These are phyloP conservation scores for Drosophila ogumai DNA, from an alignment of 1,140 invertebrate species.

Conservation along the genomic window DNA sequence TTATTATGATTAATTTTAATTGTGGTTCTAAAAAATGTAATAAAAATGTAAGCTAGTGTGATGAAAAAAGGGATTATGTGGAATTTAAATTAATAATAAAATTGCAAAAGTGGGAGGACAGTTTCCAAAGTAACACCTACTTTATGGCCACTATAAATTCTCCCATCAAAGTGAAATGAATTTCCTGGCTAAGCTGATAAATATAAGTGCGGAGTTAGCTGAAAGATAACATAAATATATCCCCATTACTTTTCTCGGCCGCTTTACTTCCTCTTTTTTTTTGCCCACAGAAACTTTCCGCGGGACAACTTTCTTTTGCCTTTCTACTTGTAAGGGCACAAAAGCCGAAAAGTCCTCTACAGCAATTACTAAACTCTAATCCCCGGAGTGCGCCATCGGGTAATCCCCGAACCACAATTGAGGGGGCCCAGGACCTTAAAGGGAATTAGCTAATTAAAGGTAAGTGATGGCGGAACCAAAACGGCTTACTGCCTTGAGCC, in stretches of 20 bases:
- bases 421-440: slow-evolving; percentile 25
- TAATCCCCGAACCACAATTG: slow-evolving; percentile 45
- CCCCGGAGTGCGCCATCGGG: slow-evolving; percentile 27
- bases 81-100: neutral
- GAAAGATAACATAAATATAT: slow-evolving; percentile 38
- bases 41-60: neutral
- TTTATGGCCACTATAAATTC: neutral
- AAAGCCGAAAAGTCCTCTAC: slow-evolving; percentile 37
- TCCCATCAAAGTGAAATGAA: slow-evolving; percentile 32
- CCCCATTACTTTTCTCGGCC: slow-evolving; percentile 22
- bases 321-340: neutral
- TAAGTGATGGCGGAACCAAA: slow-evolving; percentile 49
- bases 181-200: slow-evolving; percentile 20
- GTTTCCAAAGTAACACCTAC: neutral
- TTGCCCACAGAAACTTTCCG: slow-evolving; percentile 23
- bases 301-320: slow-evolving; percentile 33
- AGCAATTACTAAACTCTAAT: slow-evolving; percentile 51
- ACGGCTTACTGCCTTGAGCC: slow-evolving; percentile 28
- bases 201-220: slow-evolving; percentile 36
- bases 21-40: neutral
- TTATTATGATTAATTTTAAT: neutral
- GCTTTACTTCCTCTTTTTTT: neutral
- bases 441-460: slow-evolving; percentile 53
- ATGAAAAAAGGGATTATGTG: neutral
- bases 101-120: no score